A percentile compares a stretch with the other conserved stretches of the same genome.
Conservation (phyloP, 2,888 invertebrate species). For the Abscondita cerata region DNA sequence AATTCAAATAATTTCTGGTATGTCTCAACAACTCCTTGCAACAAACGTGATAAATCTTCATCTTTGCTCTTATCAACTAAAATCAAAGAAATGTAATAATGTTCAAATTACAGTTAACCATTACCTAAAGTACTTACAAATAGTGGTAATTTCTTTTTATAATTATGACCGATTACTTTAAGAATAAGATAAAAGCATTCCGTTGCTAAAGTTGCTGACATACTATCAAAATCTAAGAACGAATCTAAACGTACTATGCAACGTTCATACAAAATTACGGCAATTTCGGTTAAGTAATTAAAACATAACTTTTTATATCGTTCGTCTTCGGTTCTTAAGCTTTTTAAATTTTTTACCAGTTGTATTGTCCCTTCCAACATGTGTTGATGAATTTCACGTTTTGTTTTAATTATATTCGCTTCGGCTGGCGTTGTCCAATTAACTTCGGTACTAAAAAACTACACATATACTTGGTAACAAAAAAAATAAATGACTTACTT, state of each 20-base stretch:
- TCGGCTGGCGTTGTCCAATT: slow-evolving; percentile 64
- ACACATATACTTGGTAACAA: slow-evolving; percentile 3
- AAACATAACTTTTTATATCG: slow-evolving; percentile 48
- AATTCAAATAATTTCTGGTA: slow-evolving; percentile 52
- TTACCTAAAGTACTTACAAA: slow-evolving; percentile 60
- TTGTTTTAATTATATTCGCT: slow-evolving; percentile 61
- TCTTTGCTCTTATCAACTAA: slow-evolving; percentile 36
- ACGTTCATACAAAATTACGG: slow-evolving; percentile 54
- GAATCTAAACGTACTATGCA: slow-evolving; percentile 62
- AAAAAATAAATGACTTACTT: slow-evolving; percentile 51
- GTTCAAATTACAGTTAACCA: slow-evolving; percentile 35
- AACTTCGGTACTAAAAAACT: slow-evolving; percentile 50
- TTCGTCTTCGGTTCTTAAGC: slow-evolving; percentile 50
- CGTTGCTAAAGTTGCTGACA: slow-evolving; percentile 62
- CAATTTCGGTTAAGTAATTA: slow-evolving; percentile 54
- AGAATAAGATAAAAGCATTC: slow-evolving; percentile 66
- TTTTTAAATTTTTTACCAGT: slow-evolving; percentile 56
- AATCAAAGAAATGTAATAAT: too few species aligned
- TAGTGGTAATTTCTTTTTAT: slow-evolving; percentile 52
- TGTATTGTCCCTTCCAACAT: slow-evolving; percentile 60
- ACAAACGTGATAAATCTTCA: slow-evolving; percentile 37
- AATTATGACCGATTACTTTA: slow-evolving; percentile 53
- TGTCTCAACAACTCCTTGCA: slow-evolving; percentile 46
- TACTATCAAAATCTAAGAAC: slow-evolving; percentile 65
- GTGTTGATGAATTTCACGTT: slow-evolving; percentile 66